Conservation (phyloP, 2,797 vertebrate genomes). For the Muscicapa striata region DNA sequence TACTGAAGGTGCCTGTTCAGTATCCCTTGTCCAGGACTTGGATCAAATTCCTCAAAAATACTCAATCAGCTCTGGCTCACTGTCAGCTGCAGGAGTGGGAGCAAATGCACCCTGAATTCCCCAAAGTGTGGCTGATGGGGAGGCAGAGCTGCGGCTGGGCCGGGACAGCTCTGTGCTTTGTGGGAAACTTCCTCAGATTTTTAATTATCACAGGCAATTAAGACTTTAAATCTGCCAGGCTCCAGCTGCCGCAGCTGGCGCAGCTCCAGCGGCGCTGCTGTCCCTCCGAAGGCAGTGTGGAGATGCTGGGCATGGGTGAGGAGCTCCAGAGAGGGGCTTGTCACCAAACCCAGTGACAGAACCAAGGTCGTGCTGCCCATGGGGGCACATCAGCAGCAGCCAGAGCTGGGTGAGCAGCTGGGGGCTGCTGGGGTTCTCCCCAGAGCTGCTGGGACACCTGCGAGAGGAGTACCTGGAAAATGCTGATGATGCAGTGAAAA, state of each 20-base stretch:
- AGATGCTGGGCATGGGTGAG: background rate
- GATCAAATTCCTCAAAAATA: background rate
- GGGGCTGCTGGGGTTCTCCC: background rate
- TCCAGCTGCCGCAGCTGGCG: slow-evolving; percentile 10
- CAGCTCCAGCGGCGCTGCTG: background rate
- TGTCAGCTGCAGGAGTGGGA: accelerated
- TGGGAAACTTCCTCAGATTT: slow-evolving; percentile 52
- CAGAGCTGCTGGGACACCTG: background rate
- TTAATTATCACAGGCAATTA: slow-evolving; percentile 61
- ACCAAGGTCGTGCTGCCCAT: accelerated
- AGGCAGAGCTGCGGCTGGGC: background rate
- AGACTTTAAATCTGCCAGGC: slow-evolving; percentile 58
- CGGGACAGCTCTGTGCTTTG: background rate
- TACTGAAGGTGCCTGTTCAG: accelerated
- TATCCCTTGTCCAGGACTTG: background rate
- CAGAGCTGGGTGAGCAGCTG: background rate
- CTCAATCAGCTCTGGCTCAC: background rate
- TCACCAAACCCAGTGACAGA: background rate
- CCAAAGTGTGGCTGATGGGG: background rate
- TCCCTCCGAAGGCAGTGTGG: accelerated
- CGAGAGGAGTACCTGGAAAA: background rate
- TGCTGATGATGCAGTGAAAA: background rate
- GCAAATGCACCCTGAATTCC: background rate
- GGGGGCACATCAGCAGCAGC: accelerated
- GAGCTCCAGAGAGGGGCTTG: background rate